Evolutionary conservation across 2,797 vertebrate genomes (phyloP).

Genomic region (Hyperoplus immaculatus): DNA sequence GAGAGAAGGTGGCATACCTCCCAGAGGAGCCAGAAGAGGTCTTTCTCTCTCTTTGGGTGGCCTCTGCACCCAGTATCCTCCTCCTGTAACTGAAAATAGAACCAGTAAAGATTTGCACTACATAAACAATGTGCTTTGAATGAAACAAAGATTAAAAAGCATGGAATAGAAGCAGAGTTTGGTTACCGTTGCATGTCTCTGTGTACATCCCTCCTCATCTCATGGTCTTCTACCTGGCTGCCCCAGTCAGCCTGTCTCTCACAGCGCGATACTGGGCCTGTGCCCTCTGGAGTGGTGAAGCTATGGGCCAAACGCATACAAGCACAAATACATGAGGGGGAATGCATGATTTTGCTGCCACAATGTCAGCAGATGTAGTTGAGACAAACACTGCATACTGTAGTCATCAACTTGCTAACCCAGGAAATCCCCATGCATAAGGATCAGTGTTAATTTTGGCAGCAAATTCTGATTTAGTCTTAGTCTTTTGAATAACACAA

Average conservation of each 20-base stretch:
- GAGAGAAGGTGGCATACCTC: constrained; percentile 82
- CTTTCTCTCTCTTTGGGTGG: constrained; percentile 88
- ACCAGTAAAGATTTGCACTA: neutral
- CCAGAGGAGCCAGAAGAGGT: constrained; percentile 92
- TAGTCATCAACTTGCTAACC: neutral
- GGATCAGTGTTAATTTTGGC: no score
- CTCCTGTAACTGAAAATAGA: constrained; percentile 90
- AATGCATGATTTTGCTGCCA: neutral
- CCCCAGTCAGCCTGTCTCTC: constrained; percentile 68
- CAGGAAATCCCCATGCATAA: no score
- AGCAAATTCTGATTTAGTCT: no score
- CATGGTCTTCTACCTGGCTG: constrained; percentile 76
- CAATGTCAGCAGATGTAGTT: neutral
- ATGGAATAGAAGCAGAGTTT: neutral
- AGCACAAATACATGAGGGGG: neutral
- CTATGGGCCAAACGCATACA: constrained; percentile 39
- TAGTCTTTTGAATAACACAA: no score
- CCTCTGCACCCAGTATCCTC: constrained; percentile 91
- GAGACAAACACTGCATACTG: neutral
- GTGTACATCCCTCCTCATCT: constrained; percentile 71
- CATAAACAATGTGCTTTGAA: neutral
- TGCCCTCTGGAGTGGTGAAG: constrained; percentile 78
- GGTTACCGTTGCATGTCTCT: constrained; percentile 79
- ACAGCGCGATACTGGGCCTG: constrained; percentile 67
- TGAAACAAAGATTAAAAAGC: neutral